Base-by-base conservation (phyloP, 1,140 invertebrate species). In the Drosophila lacertosa region DNA sequence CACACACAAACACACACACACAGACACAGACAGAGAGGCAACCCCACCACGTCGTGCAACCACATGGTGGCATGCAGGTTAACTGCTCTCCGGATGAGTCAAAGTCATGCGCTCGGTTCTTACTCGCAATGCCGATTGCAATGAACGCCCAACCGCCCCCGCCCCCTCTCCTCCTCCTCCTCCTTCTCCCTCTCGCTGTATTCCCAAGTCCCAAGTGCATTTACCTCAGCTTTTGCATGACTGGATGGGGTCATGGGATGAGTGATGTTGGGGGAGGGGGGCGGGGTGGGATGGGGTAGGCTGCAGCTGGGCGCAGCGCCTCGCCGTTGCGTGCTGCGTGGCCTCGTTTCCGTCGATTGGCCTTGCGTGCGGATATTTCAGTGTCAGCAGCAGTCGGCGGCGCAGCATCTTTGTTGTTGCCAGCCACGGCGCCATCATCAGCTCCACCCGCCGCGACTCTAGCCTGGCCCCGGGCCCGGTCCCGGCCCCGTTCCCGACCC, bases 321-420 rank as follows among this genome's bases (percentile, higher is more conserved):
- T 68, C 62, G 75, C 32, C 53, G 5, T 29, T 22, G 44, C 42
- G 82, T 86, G 82, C n/a, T 86, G 77, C 77, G 81, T 86, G 81
- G 81, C 81, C 81, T 86, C 73, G 74, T 86, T 86, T 86, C 58
- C 65, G 82, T 77, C 65, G 81, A 86, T 84, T 84, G 80, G 80
- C 80, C 81, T 70, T 65, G 80, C 64, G 47, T 84, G 80, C 72
- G 65, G 70, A 33, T 42, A 72, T 83, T 82, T 83, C 79, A 83
- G 79, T 83, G 79, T 83, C 80, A 86, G 81, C 45, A 54, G 60
- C 78, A 54, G n/a, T n/a, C n/a, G n/a, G n/a, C n/a, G n/a, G n/a
- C n/a, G 78, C 79, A 84, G 81, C 80, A 84, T 84, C 80, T 84
- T 83, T 83, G 32, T 45, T 74, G 57, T 58, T 60, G 58, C 47